phyloP scores from a whole-genome alignment of 2,888 invertebrate genomes.

The Serrognathus titanus region DNA sequence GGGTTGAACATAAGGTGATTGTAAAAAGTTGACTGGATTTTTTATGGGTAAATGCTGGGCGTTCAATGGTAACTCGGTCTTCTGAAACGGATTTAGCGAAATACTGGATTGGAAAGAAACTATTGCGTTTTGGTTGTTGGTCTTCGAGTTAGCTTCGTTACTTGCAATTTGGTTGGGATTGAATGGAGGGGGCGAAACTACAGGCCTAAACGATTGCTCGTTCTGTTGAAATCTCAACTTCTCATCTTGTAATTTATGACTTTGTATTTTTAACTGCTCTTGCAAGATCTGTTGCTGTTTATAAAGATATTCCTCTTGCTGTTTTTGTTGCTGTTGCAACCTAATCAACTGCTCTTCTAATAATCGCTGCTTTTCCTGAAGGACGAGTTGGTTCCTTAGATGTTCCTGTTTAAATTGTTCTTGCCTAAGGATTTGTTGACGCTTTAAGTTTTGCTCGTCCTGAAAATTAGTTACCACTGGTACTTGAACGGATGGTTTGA shows the following conservation, averaged over 20 bases:
- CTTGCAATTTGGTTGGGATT: slow-evolving; percentile 12
- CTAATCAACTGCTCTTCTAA: slow-evolving; percentile 56
- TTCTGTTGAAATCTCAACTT: slow-evolving; percentile 41
- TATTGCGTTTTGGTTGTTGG: slow-evolving; percentile 32
- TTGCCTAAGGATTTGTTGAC: slow-evolving; percentile 19
- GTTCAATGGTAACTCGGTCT: slow-evolving; percentile 41
- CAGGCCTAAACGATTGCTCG: slow-evolving; percentile 38
- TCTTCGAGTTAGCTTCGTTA: slow-evolving; percentile 35
- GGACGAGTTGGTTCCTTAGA: slow-evolving; percentile 40
- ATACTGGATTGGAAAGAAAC: slow-evolving; percentile 56
- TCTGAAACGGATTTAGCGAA: slow-evolving; percentile 40
- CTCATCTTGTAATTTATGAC: slow-evolving; percentile 35
- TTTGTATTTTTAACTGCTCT: slow-evolving; percentile 24
- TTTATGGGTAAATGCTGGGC: slow-evolving; percentile 45
- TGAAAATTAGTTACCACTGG: slow-evolving; percentile 22
- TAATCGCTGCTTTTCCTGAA: slow-evolving; percentile 64
- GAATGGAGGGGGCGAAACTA: slow-evolving; percentile 21
- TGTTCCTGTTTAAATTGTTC: slow-evolving; percentile 30
- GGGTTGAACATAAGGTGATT: slow-evolving; percentile 26
- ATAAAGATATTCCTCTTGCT: slow-evolving; percentile 66
- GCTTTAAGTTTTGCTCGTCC: slow-evolving; percentile 27
- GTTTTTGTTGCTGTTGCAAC: slow-evolving; percentile 59
- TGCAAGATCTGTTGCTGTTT: slow-evolving; percentile 60
- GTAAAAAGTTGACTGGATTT: slow-evolving; percentile 36
- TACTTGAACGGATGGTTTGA: slow-evolving; percentile 49